Conservation (phyloP, 2,113 vertebrate species). For the Microtus ochrogaster region DNA sequence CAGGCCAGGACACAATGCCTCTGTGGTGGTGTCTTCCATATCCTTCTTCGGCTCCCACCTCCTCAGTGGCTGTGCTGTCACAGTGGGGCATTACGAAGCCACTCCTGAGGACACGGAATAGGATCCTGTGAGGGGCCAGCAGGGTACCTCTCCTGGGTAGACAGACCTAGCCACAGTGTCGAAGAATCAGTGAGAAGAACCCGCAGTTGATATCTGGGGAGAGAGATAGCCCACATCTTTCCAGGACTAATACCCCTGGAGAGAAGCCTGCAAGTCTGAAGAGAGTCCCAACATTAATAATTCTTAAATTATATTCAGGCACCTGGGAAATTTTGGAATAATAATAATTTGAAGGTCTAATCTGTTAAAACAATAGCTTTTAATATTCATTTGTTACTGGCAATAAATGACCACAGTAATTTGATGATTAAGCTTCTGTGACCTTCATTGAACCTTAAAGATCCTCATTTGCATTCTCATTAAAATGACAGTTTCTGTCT, state of each 20-base stretch:
- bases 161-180: accelerated
- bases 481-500: slow-evolving; percentile 79
- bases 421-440: slow-evolving; percentile 79
- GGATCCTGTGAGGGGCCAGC: not conserved
- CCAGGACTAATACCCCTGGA: accelerated
- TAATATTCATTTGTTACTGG: slow-evolving; percentile 84
- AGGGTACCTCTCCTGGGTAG: accelerated
- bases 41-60: accelerated
- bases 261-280: accelerated
- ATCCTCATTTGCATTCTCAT: slow-evolving; percentile 83
- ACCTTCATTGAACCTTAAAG: slow-evolving; percentile 81
- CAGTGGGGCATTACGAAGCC: accelerated
- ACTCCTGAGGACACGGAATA: not conserved
- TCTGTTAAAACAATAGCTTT: slow-evolving; percentile 85
- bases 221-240: accelerated
- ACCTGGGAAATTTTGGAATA: slow-evolving; percentile 73
- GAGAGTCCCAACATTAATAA: not conserved
- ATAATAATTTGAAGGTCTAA: slow-evolving; percentile 78
- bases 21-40: accelerated
- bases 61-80: accelerated
- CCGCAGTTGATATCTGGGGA: not conserved
- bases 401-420: slow-evolving; percentile 82
- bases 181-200: accelerated
- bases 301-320: not conserved
- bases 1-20: not conserved